phyloP scores from a whole-genome alignment of 2,113 vertebrate genomes.

The Oenanthe oenanthe region DNA sequence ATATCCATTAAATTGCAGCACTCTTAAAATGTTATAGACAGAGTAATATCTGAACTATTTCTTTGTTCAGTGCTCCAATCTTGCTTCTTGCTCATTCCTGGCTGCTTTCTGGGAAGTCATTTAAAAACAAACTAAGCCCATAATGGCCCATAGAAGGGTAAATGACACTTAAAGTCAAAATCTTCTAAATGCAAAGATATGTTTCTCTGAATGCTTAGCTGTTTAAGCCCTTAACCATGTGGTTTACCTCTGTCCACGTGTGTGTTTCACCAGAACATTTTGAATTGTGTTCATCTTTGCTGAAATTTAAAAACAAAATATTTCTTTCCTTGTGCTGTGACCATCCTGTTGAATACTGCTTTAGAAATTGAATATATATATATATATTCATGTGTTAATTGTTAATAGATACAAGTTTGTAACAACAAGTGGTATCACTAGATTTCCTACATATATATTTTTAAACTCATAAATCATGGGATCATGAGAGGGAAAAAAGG shows the following conservation, averaged over 20 bases:
- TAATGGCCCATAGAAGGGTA: neutral
- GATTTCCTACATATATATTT: neutral
- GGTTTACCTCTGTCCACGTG: neutral
- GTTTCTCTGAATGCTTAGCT: neutral
- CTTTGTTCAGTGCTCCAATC: neutral
- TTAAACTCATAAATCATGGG: neutral
- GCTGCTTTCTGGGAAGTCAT: neutral
- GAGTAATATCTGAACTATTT: neutral
- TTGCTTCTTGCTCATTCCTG: neutral
- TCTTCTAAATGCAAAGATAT: neutral
- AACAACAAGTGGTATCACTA: neutral
- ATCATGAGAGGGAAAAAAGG: neutral
- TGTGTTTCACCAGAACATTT: neutral
- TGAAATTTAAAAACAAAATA: neutral
- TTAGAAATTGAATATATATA: neutral
- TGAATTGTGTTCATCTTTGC: neutral
- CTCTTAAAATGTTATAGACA: neutral
- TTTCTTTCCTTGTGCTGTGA: neutral
- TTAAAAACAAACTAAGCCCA: neutral
- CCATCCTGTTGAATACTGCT: neutral
- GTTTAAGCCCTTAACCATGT: neutral
- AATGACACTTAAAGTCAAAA: neutral
- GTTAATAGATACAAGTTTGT: neutral
- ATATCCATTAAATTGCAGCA: neutral
- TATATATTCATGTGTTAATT: neutral